A percentile compares a stretch with the other conserved stretches of the same genome.
Evolutionary conservation across 2,888 invertebrate species (phyloP).

Genomic region (Prenolepis imparis): DNA sequence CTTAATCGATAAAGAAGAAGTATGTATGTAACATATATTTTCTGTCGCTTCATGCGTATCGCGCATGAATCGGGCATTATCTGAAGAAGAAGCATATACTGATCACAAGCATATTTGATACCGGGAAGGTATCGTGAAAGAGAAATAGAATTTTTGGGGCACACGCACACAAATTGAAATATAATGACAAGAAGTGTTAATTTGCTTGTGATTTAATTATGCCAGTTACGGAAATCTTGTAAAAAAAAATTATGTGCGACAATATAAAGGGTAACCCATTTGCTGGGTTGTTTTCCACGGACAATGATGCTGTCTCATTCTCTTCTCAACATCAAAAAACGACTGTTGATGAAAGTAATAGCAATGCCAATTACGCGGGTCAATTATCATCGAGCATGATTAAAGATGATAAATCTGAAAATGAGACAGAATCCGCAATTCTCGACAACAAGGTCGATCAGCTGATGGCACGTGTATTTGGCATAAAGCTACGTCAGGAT

Average conservation of each 20-base stretch:
- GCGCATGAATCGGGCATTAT: too few species aligned
- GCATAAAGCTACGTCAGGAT: slow-evolving; percentile 90
- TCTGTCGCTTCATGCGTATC: too few species aligned
- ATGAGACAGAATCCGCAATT: background rate
- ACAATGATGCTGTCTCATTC: slow-evolving; percentile 79
- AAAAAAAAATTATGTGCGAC: slow-evolving; percentile 79
- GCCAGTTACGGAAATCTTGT: background rate
- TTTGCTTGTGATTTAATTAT: slow-evolving; percentile 33
- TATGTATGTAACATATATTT: too few species aligned
- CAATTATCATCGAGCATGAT: slow-evolving; percentile 19
- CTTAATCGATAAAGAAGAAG: too few species aligned
- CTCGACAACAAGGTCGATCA: slow-evolving; percentile 85
- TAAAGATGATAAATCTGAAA: slow-evolving; percentile 19
- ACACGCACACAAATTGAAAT: too few species aligned
- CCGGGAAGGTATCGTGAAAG: background rate
- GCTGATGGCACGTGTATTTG: slow-evolving; percentile 91
- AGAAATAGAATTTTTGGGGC: background rate
- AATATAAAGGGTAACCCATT: slow-evolving; percentile 86
- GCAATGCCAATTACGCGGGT: slow-evolving; percentile 12
- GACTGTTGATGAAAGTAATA: slow-evolving; percentile 42
- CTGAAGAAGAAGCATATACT: too few species aligned
- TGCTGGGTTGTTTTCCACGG: slow-evolving; percentile 83
- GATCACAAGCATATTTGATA: background rate
- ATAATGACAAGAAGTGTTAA: background rate
- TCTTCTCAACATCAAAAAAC: slow-evolving; percentile 70